Conservation (phyloP, 2,888 invertebrate species). For the Acholoe squamosa region DNA sequence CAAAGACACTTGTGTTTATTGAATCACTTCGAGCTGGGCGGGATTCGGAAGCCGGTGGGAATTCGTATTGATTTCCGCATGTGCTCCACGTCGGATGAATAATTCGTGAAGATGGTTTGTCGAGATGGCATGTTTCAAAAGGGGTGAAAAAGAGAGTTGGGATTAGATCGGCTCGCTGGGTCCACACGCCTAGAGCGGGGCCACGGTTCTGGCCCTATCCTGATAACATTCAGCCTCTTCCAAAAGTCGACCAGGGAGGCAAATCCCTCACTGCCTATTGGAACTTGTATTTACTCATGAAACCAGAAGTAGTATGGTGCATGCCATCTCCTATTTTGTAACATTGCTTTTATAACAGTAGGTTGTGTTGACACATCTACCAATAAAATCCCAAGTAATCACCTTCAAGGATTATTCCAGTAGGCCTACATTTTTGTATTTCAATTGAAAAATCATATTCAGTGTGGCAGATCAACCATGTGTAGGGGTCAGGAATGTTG, state of each 20-base stretch:
- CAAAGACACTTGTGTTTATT: slow-evolving; percentile 57
- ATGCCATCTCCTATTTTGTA: too few species aligned
- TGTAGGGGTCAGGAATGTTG: too few species aligned
- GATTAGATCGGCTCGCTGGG: neutral
- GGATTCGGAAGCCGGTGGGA: slow-evolving; percentile 31
- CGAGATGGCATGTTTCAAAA: slow-evolving; percentile 39
- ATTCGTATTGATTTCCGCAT: slow-evolving; percentile 52
- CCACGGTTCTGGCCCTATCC: neutral
- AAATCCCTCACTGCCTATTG: neutral
- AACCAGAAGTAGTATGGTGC: neutral
- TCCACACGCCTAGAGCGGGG: neutral
- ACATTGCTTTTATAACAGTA: too few species aligned
- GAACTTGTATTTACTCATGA: neutral
- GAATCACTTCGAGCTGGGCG: slow-evolving; percentile 43
- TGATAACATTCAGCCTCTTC: slow-evolving; percentile 19
- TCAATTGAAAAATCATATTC: too few species aligned
- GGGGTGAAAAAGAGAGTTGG: neutral
- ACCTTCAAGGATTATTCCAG: too few species aligned
- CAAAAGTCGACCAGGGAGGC: neutral
- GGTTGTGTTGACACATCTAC: too few species aligned
- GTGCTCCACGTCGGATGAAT: slow-evolving; percentile 30
- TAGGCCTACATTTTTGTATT: too few species aligned
- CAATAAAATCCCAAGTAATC: too few species aligned
- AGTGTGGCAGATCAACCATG: too few species aligned
- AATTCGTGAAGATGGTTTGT: slow-evolving; percentile 55